Evolutionary conservation across 2,888 invertebrate species (phyloP).

Genomic region (Nephrotoma flavescens): DNA sequence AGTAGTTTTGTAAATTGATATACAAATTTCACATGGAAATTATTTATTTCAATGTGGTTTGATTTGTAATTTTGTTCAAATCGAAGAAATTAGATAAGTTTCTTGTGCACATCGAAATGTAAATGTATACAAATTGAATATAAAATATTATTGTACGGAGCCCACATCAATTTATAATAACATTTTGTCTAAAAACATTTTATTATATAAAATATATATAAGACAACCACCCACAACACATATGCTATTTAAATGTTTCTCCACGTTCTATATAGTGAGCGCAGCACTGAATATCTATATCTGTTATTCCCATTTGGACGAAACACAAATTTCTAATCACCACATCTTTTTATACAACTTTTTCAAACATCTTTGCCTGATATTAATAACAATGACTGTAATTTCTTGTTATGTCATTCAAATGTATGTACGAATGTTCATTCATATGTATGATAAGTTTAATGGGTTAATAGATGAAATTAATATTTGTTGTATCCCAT

Average conservation of each 20-base stretch:
- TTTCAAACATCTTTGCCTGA: neutral
- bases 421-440: neutral
- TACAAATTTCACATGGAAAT: neutral
- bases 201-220: neutral
- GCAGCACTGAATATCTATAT: neutral
- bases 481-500: neutral
- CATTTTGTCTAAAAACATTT: neutral
- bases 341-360: neutral
- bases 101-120: neutral
- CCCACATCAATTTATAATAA: neutral
- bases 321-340: neutral
- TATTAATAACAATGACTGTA: neutral
- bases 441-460: neutral
- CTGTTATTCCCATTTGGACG: neutral
- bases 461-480: neutral
- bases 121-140: neutral
- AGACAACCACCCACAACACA: neutral
- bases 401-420: neutral
- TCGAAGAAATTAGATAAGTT: neutral
- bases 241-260: neutral
- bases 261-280: neutral
- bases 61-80: neutral
- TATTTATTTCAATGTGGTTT: neutral
- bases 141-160: neutral
- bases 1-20: neutral